Percentiles rank a stretch among this genome's conserved stretches.
Evolutionary conservation across 2,797 vertebrate species (phyloP).

Genomic region (Sebastes kiyomatsui): DNA sequence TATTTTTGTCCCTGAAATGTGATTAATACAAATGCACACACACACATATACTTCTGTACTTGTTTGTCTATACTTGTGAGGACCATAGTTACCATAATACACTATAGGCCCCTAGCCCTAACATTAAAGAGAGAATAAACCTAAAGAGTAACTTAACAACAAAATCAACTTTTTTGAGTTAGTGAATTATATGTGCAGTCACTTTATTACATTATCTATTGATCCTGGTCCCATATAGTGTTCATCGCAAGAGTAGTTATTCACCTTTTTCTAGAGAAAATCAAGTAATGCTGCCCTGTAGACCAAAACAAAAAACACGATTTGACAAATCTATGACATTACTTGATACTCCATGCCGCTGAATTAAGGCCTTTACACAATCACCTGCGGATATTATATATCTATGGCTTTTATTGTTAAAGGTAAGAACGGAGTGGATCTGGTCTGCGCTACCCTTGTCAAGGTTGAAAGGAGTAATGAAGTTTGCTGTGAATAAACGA

Average conservation of each 20-base stretch:
- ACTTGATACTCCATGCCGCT: too few relatives aligned
- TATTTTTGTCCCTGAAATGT: background rate
- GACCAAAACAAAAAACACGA: background rate
- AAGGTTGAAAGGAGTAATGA: too few relatives aligned
- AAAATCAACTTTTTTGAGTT: background rate
- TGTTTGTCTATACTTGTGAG: background rate
- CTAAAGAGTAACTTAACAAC: background rate
- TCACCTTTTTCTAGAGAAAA: background rate
- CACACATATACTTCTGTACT: background rate
- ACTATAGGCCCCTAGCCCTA: background rate
- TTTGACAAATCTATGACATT: background rate
- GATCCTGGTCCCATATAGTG: background rate
- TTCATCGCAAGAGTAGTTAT: background rate
- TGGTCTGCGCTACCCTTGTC: too few relatives aligned
- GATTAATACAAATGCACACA: background rate
- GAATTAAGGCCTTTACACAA: too few relatives aligned
- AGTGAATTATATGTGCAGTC: background rate
- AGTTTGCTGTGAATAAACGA: too few relatives aligned
- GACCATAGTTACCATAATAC: background rate
- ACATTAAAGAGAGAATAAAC: background rate
- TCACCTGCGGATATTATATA: fast-evolving
- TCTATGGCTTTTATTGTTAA: too few relatives aligned
- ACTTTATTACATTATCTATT: background rate
- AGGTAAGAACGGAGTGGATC: too few relatives aligned
- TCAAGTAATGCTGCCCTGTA: background rate